phyloP scores from a whole-genome alignment of 2,113 vertebrate species.

The Seriola dumerili region DNA sequence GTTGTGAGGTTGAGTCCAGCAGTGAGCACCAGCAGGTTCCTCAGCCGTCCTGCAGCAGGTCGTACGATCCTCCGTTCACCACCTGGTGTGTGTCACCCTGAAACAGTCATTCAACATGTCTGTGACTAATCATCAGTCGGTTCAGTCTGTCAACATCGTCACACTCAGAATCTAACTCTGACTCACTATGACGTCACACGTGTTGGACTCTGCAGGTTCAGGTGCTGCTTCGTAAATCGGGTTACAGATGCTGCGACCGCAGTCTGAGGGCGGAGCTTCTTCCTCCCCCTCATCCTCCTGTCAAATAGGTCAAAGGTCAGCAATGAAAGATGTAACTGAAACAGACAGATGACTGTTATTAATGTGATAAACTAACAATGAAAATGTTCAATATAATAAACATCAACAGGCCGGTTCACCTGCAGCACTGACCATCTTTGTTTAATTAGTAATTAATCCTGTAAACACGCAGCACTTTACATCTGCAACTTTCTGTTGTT shows the following conservation, averaged over 20 bases:
- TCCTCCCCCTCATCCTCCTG: slow-evolving; percentile 51
- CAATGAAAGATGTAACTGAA: not conserved
- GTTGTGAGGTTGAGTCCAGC: not conserved
- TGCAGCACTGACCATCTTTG: too few species aligned
- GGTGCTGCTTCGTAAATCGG: slow-evolving; percentile 77
- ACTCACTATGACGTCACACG: slow-evolving; percentile 34
- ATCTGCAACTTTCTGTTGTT: too few species aligned
- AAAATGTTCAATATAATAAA: too few species aligned
- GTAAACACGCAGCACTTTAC: too few species aligned
- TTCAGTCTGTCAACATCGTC: too few species aligned
- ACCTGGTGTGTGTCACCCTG: slow-evolving; percentile 75
- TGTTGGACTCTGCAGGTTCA: not conserved
- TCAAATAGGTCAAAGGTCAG: not conserved
- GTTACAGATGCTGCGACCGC: slow-evolving; percentile 76
- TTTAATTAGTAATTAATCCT: too few species aligned
- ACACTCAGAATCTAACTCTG: not conserved
- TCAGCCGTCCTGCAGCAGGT: slow-evolving; percentile 79
- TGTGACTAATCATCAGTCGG: too few species aligned
- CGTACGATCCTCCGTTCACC: slow-evolving; percentile 51
- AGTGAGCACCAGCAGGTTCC: not conserved
- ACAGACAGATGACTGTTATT: not conserved
- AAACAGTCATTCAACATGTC: slow-evolving; percentile 1
- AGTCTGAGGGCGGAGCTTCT: slow-evolving; percentile 32
- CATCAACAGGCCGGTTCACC: too few species aligned
- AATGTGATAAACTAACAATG: too few species aligned